Percentiles rank a stretch among this genome's conserved stretches.
phyloP scores from a whole-genome alignment of 2,888 invertebrate genomes.

The Caenorhabditis sp. region DNA sequence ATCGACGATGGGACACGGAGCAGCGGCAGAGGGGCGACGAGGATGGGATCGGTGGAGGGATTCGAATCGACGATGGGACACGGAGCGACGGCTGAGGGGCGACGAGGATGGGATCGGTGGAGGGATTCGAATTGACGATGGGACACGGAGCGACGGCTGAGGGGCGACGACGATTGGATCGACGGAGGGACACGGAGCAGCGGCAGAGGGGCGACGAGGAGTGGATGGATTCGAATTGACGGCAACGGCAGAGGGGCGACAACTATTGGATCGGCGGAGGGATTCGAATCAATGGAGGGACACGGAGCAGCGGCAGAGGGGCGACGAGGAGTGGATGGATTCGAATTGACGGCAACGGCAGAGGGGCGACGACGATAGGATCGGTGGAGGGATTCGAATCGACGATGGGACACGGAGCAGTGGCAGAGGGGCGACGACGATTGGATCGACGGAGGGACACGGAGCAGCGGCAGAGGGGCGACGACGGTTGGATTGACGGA shows the following conservation, averaged over 20 bases:
- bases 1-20: background rate
- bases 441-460: no score
- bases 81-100: background rate
- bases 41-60: background rate
- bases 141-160: background rate
- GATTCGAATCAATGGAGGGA: no score
- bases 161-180: background rate
- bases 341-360: background rate
- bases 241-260: background rate
- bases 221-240: background rate
- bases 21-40: background rate
- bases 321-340: background rate
- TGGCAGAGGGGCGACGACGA: no score
- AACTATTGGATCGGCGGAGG: no score
- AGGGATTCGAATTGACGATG: no score
- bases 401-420: background rate
- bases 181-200: background rate
- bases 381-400: no score
- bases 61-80: no score
- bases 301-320: no score
- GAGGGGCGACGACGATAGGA: background rate
- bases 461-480: no score
- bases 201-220: background rate
- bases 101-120: no score
- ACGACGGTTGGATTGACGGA: no score